These are phyloP conservation scores for Indicator indicator DNA, from an alignment of 2,113 vertebrate species.

Conservation along the genomic window DNA sequence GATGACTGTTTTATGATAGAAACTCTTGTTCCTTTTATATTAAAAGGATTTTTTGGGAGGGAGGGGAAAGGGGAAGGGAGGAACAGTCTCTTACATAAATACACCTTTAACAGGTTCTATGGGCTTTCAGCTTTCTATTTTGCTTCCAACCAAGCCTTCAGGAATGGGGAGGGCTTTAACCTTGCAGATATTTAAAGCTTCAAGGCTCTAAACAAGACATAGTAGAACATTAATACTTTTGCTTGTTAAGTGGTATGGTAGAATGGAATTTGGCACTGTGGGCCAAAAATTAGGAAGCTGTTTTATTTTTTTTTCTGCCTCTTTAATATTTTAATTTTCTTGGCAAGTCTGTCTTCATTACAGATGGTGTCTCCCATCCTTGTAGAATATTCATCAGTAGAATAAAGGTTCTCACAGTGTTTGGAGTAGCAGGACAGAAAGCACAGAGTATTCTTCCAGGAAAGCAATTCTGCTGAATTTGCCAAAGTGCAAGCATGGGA, in stretches of 20 bases:
- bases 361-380: background rate
- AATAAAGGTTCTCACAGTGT: background rate
- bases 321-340: background rate
- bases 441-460: background rate
- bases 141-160: background rate
- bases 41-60: background rate
- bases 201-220: background rate
- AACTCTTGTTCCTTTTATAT: background rate
- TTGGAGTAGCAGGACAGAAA: background rate
- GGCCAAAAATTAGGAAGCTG: background rate
- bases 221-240: background rate
- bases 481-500: background rate
- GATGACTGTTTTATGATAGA: background rate
- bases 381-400: background rate
- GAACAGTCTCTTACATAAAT: background rate
- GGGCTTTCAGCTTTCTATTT: background rate
- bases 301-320: background rate
- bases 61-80: accelerated
- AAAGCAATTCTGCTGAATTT: background rate
- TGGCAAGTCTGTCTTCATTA: background rate
- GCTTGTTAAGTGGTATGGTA: background rate
- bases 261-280: background rate
- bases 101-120: background rate
- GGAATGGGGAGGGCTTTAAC: background rate
- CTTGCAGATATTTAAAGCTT: background rate